Percentiles rank a stretch among this genome's conserved stretches.
These are phyloP conservation scores for Dicyrtoma fusca DNA, from an alignment of 2,888 invertebrate genomes.

Conservation along the genomic window DNA sequence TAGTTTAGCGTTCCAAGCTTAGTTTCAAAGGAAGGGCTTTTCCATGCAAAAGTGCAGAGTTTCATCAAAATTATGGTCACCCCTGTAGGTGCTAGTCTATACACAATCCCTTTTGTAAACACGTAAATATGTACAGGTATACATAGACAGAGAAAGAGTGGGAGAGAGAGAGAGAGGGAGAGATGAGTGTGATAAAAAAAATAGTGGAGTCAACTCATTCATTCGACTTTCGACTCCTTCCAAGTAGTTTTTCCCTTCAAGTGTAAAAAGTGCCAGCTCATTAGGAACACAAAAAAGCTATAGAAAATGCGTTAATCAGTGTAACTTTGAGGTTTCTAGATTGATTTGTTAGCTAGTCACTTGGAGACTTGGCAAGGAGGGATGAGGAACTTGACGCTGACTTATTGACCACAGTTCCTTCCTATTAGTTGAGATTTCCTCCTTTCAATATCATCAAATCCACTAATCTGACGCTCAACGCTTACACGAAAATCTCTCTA, in stretches of 20 bases:
- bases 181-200: too few relatives aligned
- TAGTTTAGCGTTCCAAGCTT: too few relatives aligned
- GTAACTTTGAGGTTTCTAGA: constrained; percentile 29
- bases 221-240: too few relatives aligned
- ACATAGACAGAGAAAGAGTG: too few relatives aligned
- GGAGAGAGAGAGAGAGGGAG: not conserved
- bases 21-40: too few relatives aligned
- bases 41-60: too few relatives aligned
- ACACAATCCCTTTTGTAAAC: not conserved
- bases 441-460: too few relatives aligned
- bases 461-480: too few relatives aligned
- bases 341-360: constrained; percentile 20
- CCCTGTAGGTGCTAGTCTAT: too few relatives aligned
- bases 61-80: too few relatives aligned
- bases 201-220: too few relatives aligned
- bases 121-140: not conserved
- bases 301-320: constrained; percentile 34
- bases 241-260: constrained; percentile 6
- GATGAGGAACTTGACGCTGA: constrained; percentile 25
- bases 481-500: too few relatives aligned
- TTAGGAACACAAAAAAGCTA: constrained; percentile 6
- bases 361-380: not conserved
- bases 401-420: constrained; percentile 15
- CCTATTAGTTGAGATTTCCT: not conserved
- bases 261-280: constrained; percentile 11